A percentile compares a stretch with the other conserved stretches of the same genome.
These are phyloP conservation scores for Sebastes oblongus DNA, from an alignment of 2,797 vertebrate species.

Conservation along the genomic window DNA sequence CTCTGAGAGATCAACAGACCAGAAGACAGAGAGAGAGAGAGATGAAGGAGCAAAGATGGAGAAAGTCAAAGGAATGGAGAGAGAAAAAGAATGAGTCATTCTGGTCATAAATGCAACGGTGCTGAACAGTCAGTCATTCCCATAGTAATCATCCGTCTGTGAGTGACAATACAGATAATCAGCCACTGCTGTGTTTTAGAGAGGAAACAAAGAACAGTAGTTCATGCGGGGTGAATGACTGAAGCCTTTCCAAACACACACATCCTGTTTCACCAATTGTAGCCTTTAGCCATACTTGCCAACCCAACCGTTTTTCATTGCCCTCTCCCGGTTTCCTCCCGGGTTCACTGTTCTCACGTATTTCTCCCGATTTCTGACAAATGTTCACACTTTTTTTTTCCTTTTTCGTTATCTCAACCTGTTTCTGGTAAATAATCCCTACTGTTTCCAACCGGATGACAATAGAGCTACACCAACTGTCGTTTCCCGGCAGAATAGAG, in stretches of 20 bases:
- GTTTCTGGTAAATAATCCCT: too few species aligned
- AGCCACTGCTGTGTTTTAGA: slow-evolving; percentile 52
- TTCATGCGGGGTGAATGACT: slow-evolving; percentile 51
- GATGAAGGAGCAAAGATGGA: neutral
- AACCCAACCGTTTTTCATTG: too few species aligned
- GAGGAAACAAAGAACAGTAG: slow-evolving; percentile 54
- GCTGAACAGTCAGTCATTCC: slow-evolving; percentile 47
- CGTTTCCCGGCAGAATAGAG: too few species aligned
- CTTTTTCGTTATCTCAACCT: too few species aligned
- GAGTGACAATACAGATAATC: slow-evolving; percentile 52
- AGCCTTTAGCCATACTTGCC: neutral
- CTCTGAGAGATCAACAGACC: slow-evolving; percentile 56
- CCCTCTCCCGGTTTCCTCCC: too few species aligned
- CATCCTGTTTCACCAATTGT: slow-evolving; percentile 17
- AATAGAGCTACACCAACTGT: rapidly evolving
- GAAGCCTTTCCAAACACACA: slow-evolving; percentile 26
- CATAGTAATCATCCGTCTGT: slow-evolving; percentile 36
- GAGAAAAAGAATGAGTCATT: slow-evolving; percentile 44
- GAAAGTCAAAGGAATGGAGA: slow-evolving; percentile 6
- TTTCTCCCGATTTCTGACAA: too few species aligned
- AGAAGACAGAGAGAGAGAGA: slow-evolving; percentile 26
- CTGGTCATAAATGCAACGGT: slow-evolving; percentile 35
- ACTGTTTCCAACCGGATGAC: too few species aligned
- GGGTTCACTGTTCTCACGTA: too few species aligned
- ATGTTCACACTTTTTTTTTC: too few species aligned